A percentile compares a stretch with the other conserved stretches of the same genome.
phyloP scores from a whole-genome alignment of 2,113 vertebrate genomes.

The Spea multiplicata region DNA sequence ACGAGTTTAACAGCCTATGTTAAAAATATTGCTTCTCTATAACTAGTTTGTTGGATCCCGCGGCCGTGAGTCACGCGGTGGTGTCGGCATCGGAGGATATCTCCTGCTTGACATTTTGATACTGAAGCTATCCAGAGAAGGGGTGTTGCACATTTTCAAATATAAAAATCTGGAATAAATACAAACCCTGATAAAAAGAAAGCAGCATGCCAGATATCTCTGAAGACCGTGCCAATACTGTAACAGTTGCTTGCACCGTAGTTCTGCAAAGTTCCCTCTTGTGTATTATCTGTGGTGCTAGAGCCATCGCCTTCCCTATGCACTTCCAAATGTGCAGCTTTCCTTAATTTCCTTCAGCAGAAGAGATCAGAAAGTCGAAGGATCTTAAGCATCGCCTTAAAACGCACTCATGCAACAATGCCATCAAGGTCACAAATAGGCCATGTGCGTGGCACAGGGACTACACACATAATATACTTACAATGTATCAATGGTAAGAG shows the following conservation, averaged over 20 bases:
- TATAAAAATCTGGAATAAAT: constrained; percentile 68
- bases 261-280: constrained; percentile 85
- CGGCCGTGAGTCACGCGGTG: too few species aligned
- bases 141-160: constrained; percentile 58
- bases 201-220: constrained; percentile 93
- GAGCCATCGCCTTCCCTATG: constrained; percentile 98
- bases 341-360: constrained; percentile 96
- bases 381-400: constrained; percentile 60
- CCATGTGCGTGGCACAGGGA: background rate
- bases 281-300: constrained; percentile 97
- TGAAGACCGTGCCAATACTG: constrained; percentile 87
- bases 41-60: too few species aligned
- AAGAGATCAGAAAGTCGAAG: constrained; percentile 76
- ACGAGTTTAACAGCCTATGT: too few species aligned
- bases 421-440: constrained; percentile 7
- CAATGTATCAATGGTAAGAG: too few species aligned
- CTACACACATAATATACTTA: too few species aligned
- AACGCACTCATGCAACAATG: constrained; percentile 48
- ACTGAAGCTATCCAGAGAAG: constrained; percentile 55
- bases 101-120: too few species aligned
- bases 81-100: too few species aligned
- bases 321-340: constrained; percentile 96
- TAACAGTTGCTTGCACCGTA: constrained; percentile 75
- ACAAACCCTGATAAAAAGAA: constrained; percentile 99
- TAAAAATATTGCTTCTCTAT: too few species aligned